These are phyloP conservation scores for Actinemys pallida DNA, from an alignment of 2,113 vertebrate species.

Conservation along the genomic window DNA sequence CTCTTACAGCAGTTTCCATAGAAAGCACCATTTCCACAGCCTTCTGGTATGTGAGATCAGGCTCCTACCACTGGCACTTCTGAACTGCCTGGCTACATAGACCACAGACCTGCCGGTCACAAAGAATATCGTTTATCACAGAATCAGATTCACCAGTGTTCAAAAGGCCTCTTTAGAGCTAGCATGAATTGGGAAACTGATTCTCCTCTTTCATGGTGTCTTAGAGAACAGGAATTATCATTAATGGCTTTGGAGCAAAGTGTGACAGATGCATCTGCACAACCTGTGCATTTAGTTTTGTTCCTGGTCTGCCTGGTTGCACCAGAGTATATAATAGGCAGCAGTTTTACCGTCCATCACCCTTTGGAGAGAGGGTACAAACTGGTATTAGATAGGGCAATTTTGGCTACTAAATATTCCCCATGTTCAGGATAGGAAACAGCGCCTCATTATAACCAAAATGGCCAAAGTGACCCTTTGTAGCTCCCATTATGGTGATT, in stretches of 20 bases:
- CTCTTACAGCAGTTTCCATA: constrained; percentile 22
- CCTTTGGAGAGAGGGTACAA: not conserved
- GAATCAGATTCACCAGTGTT: constrained; percentile 68
- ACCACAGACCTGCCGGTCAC: constrained; percentile 69
- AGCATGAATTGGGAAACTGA: constrained; percentile 64
- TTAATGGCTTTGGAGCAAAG: constrained; percentile 61
- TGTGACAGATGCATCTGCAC: constrained; percentile 56
- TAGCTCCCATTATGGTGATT: not conserved
- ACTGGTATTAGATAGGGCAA: not conserved
- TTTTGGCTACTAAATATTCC: not conserved
- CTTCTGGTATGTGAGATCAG: constrained; percentile 51
- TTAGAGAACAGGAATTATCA: constrained; percentile 64
- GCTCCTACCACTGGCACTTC: constrained; percentile 59
- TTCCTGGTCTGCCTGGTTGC: constrained; percentile 5
- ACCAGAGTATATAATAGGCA: not conserved
- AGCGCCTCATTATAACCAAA: no score
- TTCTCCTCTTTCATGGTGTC: constrained; percentile 56
- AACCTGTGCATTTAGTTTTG: constrained; percentile 57
- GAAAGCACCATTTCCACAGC: constrained; percentile 34
- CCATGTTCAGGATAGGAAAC: no score
- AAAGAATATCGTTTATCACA: constrained; percentile 63
- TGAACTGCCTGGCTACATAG: constrained; percentile 62
- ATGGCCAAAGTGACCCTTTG: not conserved
- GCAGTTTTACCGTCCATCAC: not conserved
- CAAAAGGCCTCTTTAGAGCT: constrained; percentile 64